Base-by-base conservation (phyloP, 2,113 vertebrate species). In the Cyanoliseus patagonus region DNA sequence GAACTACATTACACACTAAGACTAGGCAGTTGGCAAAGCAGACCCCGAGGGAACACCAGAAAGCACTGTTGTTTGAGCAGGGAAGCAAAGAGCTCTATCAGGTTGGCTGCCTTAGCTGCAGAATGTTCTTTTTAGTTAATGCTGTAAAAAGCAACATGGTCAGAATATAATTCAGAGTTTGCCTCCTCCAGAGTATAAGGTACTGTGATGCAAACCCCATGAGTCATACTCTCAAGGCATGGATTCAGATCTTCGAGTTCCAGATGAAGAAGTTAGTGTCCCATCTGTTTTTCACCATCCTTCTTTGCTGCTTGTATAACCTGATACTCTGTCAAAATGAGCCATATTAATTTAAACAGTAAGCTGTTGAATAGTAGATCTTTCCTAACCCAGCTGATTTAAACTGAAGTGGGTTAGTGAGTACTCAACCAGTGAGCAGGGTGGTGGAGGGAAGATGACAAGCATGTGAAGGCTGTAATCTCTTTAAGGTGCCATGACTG, bases 21-120 rank as follows among this genome's bases (percentile, higher is more conserved):
- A 76, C 49, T 49, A 92, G 91, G 94, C 88, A 94, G 88, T 12
- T 95, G 95, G 94, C 95, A 96, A 94, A 94, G 86, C 67, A 85
- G 94, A 79, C 81, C 96, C 91, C 17, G 3, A 86, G 95, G 95
- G 96, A 96, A 89, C 86, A 83, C 95, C 92, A 66, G 86, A 87
- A 96, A 97, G 83, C 83, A 59, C 37, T 63, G 77, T 7, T 90
- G 79, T 92, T 92, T 91, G 91, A 96, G 94, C 84, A 87, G 52
- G 94, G 95, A 89, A 95, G 91, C 88, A 94, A 84, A 94, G 74
- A 89, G 59, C 86, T 89, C 91, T 79, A 79, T 69, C 74, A 53
- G 81, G 91, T 67, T 89, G 91, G 77, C 81, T 94, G 95, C 78
- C 82, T 92, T 31, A 88, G 88, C 81, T 89, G 81, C 53, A 92